phyloP scores from a whole-genome alignment of 2,888 invertebrate genomes.

The Nemotelus pantherinus region DNA sequence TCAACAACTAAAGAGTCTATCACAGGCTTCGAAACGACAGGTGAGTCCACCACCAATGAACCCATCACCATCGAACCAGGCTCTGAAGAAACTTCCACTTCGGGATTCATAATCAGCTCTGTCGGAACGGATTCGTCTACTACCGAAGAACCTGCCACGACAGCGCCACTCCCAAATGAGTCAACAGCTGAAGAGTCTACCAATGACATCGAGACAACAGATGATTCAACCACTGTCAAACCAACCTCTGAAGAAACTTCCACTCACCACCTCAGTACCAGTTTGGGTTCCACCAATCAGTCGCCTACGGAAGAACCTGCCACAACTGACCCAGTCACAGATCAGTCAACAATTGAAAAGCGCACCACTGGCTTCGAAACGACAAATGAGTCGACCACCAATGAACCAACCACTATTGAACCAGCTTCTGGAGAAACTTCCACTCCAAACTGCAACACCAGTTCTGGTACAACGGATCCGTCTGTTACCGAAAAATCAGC shows the following conservation, averaged over 20 bases:
- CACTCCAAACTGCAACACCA: neutral
- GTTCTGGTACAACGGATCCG: neutral
- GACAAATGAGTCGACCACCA: conserved; percentile 1
- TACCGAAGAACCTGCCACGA: neutral
- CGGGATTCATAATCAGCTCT: neutral
- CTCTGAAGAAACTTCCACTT: neutral
- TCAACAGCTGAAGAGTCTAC: neutral
- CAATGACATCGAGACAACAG: neutral
- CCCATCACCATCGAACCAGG: neutral
- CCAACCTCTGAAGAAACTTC: neutral
- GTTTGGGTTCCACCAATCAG: neutral
- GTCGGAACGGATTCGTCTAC: neutral
- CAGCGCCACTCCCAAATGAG: neutral
- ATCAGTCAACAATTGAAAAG: neutral
- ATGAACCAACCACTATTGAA: neutral
- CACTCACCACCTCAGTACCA: neutral
- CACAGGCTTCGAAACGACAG: neutral
- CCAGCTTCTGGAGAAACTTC: neutral
- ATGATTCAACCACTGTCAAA: neutral
- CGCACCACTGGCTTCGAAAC: neutral
- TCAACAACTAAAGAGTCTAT: neutral
- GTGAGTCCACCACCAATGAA: neutral
- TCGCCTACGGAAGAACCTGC: neutral
- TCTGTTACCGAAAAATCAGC: neutral
- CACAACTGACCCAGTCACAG: neutral